Percentiles rank a stretch among this genome's conserved stretches.
These are phyloP conservation scores for Simalia tracyae DNA, from an alignment of 2,797 vertebrate genomes.

Conservation along the genomic window DNA sequence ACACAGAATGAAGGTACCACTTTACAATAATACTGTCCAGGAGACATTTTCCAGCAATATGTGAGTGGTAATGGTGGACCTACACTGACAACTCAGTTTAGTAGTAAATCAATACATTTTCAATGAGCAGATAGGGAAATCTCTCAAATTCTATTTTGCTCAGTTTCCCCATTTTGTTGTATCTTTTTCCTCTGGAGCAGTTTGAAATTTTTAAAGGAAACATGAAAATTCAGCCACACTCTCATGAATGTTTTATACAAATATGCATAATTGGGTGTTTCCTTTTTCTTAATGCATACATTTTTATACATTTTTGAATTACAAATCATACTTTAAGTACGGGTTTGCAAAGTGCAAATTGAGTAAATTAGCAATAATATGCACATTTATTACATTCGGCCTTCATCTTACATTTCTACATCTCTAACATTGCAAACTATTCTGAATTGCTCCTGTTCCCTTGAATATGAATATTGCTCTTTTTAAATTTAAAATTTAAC, in stretches of 20 bases:
- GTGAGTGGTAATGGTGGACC: not conserved
- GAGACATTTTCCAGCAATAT: not conserved
- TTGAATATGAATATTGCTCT: not conserved
- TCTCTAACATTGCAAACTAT: not conserved
- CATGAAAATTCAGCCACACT: not conserved
- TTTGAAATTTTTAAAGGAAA: not conserved
- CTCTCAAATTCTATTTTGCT: not conserved
- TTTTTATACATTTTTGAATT: not conserved
- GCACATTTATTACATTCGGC: not conserved
- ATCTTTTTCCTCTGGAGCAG: not conserved
- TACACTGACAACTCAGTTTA: not conserved
- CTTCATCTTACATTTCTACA: not conserved
- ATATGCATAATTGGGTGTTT: not conserved
- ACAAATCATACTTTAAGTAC: not conserved
- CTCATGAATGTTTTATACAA: not conserved
- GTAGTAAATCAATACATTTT: not conserved
- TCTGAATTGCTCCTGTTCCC: not conserved
- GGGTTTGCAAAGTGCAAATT: not conserved
- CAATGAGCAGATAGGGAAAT: not conserved
- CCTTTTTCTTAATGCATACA: not conserved
- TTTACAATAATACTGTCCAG: not conserved
- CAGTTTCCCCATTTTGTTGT: not conserved
- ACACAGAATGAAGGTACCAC: not conserved
- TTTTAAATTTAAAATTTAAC: not conserved
- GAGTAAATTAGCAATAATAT: not conserved